Evolutionary conservation across 2,797 vertebrate genomes (phyloP).

Genomic region (Pteronotus mesoamericanus): DNA sequence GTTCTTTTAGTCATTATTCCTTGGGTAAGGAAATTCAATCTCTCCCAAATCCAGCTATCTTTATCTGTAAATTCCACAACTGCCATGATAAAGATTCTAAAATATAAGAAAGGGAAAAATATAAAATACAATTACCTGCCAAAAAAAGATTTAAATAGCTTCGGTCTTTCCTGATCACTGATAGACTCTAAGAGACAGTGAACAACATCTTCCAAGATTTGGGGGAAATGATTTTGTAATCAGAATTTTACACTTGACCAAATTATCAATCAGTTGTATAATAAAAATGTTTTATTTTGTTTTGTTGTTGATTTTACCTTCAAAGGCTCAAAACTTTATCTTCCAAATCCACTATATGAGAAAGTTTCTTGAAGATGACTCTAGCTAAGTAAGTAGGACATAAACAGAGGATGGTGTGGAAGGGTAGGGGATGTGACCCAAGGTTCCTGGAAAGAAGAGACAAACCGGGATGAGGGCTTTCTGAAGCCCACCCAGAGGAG

Average conservation of each 20-base stretch:
- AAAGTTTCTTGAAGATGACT: neutral
- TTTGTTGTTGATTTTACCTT: neutral
- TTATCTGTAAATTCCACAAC: neutral
- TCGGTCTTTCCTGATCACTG: neutral
- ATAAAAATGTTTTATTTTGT: neutral
- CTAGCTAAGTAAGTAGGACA: neutral
- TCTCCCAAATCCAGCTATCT: neutral
- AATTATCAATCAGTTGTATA: neutral
- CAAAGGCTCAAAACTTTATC: neutral
- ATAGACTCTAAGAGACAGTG: too few species aligned
- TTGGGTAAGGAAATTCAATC: neutral
- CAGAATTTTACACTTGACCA: neutral
- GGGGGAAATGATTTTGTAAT: neutral
- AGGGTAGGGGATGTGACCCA: fast-evolving
- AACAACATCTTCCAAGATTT: neutral
- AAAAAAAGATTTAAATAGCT: neutral
- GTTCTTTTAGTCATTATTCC: neutral
- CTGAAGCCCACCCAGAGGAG: fast-evolving
- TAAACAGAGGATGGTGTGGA: fast-evolving
- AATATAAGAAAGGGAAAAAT: neutral
- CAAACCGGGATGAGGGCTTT: neutral
- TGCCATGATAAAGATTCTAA: neutral
- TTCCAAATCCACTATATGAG: neutral
- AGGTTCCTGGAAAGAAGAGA: neutral
- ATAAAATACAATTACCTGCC: neutral